A percentile compares a stretch with the other conserved stretches of the same genome.
These are phyloP conservation scores for Tyrannus savana DNA, from an alignment of 2,113 vertebrate species.

Conservation along the genomic window DNA sequence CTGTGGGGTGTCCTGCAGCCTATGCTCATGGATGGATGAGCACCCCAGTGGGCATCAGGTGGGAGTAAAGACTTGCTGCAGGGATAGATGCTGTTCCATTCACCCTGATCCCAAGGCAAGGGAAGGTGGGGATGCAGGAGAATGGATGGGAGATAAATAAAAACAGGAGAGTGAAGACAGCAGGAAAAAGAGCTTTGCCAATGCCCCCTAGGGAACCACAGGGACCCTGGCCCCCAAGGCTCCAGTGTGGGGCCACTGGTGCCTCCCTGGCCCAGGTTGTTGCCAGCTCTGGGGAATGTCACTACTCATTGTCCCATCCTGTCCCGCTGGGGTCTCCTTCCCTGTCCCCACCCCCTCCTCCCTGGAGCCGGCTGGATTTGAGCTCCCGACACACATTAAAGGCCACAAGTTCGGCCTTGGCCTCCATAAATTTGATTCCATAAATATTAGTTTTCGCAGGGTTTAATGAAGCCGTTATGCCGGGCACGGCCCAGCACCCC, in stretches of 20 bases:
- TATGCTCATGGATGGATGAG: neutral
- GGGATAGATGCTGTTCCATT: neutral
- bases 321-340: slow-evolving; percentile 46
- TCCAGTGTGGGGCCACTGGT: neutral
- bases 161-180: neutral
- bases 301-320: slow-evolving; percentile 29
- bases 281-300: neutral
- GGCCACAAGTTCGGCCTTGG: slow-evolving; percentile 65
- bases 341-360: slow-evolving; percentile 57
- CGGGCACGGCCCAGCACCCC: slow-evolving; percentile 79
- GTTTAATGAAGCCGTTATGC: slow-evolving; percentile 79
- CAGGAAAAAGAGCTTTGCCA: neutral
- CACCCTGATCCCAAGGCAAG: neutral
- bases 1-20: too few species aligned
- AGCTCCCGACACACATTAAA: slow-evolving; percentile 63
- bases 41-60: neutral
- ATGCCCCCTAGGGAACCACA: neutral
- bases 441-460: slow-evolving; percentile 82
- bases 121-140: neutral
- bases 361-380: slow-evolving; percentile 65
- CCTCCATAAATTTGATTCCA: slow-evolving; percentile 82
- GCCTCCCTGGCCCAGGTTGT: neutral
- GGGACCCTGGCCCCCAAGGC: neutral
- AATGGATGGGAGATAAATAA: neutral
- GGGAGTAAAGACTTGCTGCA: neutral